Evolutionary conservation across 1,140 invertebrate species (phyloP).

Genomic region (Ylistrum balloti): DNA sequence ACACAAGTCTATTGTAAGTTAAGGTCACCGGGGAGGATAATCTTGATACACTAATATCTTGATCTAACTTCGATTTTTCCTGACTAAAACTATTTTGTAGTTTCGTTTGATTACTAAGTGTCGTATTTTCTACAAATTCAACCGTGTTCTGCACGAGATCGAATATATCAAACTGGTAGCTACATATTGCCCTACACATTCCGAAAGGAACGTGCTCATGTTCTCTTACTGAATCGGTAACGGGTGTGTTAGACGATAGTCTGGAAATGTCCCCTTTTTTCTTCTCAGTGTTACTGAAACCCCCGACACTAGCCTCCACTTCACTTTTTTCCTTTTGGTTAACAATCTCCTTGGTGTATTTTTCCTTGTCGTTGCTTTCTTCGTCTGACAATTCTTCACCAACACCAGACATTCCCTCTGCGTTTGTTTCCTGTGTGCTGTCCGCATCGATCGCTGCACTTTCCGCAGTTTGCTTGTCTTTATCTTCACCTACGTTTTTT

Average conservation of each 20-base stretch:
- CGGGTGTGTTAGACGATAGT: not conserved
- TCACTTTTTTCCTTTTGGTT: not conserved
- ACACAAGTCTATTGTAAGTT: not conserved
- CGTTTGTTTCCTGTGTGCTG: no score
- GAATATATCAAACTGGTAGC: not conserved
- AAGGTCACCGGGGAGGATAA: not conserved
- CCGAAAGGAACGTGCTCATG: not conserved
- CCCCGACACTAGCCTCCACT: slow-evolving; percentile 55
- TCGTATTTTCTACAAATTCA: not conserved
- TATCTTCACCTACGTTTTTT: no score
- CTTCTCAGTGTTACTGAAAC: not conserved
- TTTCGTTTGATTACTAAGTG: not conserved
- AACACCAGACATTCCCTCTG: no score
- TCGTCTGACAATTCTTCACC: no score
- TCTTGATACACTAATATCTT: not conserved
- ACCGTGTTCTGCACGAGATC: not conserved
- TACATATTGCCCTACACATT: not conserved
- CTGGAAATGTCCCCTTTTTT: not conserved
- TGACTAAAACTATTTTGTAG: not conserved
- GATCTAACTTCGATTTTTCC: no score
- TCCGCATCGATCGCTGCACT: no score
- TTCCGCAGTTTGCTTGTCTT: no score
- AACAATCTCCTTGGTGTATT: slow-evolving; percentile 56
- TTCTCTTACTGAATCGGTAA: not conserved
- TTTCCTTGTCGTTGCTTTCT: slow-evolving; percentile 80